Conservation (phyloP, 2,888 invertebrate genomes). For the Tipula lateralis region DNA sequence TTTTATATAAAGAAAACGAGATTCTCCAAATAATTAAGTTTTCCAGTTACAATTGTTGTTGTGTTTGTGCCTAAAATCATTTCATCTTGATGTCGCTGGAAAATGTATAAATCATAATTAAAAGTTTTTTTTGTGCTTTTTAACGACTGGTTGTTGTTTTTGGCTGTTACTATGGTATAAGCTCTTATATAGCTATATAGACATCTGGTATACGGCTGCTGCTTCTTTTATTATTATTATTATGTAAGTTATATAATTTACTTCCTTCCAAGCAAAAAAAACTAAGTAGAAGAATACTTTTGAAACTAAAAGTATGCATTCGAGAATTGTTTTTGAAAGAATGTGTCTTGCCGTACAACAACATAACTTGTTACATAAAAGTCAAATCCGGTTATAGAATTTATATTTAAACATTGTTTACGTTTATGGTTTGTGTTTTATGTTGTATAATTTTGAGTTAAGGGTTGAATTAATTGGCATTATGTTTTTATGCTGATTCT, state of each 20-base stretch:
- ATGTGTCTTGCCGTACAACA: neutral
- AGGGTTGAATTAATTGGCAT: neutral
- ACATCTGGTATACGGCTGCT: neutral
- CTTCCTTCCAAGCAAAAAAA: neutral
- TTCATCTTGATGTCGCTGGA: neutral
- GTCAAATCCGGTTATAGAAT: neutral
- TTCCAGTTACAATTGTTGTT: neutral
- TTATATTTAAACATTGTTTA: neutral
- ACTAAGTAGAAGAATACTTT: slow-evolving; percentile 4
- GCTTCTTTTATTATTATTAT: neutral
- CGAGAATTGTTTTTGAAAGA: neutral
- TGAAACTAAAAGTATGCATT: neutral
- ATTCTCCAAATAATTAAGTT: neutral
- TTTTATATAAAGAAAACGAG: neutral
- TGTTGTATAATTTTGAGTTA: neutral
- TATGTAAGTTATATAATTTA: neutral
- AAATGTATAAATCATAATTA: neutral
- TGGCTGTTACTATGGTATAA: neutral
- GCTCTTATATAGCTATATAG: neutral
- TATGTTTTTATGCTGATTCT: neutral
- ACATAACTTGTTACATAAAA: neutral
- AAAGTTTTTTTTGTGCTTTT: neutral
- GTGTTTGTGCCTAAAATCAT: neutral
- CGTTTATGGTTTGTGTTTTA: neutral
- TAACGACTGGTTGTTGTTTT: neutral